Base-by-base conservation (phyloP, 2,888 invertebrate genomes). In the Cataglyphis rosenhaueri region DNA sequence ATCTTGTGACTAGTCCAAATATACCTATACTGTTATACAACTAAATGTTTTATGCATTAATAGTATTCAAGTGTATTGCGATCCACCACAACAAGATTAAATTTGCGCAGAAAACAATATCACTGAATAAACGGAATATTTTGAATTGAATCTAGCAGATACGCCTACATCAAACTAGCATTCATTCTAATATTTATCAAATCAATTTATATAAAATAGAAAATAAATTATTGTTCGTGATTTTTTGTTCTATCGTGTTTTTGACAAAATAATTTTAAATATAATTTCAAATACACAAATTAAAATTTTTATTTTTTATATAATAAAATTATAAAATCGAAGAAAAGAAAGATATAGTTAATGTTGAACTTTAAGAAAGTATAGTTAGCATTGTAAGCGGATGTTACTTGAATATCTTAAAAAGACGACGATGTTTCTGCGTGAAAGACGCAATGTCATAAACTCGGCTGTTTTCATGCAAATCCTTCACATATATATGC, bases 11-110 rank as follows among this genome's bases (percentile, higher is more conserved):
- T 38, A 12, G 32, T 78, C 21, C 44, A 71, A 70, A 44, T 71
- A 59, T 44, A 48, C 8, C 71, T 48, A 25, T 48, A 25, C 25
- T 71, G 35, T 71, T 71, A 71, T 32, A 48, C 18, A 61, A 35
- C 48, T 79, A 79, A 71, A 71, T 71, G 48, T 59, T 71, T 79
- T 71, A 79, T 71, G 71, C 44, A 79, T 79, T 78, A 70, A 70
- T 0, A 10, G 9, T 66, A 66, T 66, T n/a, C 12, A 35, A 52
- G 32, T 32, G 32, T 52, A 68, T n/a, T 32, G 32, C 29, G 52
- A 68, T 52, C n/a, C 32, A 5, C n/a, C 32, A 32, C 70, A 25
- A 64, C 18, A 35, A 21, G 41, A 78, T 70, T 59, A 44, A 61
- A 35, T n/a, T 35, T 35, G 48, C 12, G 3, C 21, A 12, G 25